Conservation (phyloP, 2,888 invertebrate genomes). For the Aquatica leii region DNA sequence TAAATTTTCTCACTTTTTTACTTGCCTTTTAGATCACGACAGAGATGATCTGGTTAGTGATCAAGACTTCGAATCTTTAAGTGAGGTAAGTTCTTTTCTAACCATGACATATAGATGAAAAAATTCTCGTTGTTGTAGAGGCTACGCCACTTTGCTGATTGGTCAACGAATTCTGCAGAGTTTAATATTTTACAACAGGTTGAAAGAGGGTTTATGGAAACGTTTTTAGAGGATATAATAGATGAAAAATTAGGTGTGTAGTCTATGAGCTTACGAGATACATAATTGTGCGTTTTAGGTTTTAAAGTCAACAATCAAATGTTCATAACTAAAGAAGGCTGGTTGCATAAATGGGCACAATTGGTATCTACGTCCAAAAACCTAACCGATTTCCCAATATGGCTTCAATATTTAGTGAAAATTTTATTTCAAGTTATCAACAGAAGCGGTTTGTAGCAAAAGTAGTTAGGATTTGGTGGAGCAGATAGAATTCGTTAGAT, state of each 20-base stretch:
- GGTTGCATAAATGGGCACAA: conserved; percentile 75
- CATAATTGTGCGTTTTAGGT: conserved; percentile 44
- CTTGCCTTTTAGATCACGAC: conserved; percentile 74
- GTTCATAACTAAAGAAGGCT: conserved; percentile 71
- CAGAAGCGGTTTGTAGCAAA: conserved; percentile 66
- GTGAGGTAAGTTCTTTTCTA: conserved; percentile 63
- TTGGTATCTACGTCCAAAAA: conserved; percentile 63
- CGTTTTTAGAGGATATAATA: conserved; percentile 70
- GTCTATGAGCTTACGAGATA: not conserved
- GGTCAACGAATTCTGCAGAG: conserved; percentile 77
- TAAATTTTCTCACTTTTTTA: conserved; percentile 77
- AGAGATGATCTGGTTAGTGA: conserved; percentile 75
- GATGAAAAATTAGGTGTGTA: conserved; percentile 63
- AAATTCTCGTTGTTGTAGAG: conserved; percentile 59
- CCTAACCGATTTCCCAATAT: conserved; percentile 74
- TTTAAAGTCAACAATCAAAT: conserved; percentile 59
- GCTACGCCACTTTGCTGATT: conserved; percentile 78
- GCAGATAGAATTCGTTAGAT: conserved; percentile 13
- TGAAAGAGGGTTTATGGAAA: conserved; percentile 74
- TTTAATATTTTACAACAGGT: conserved; percentile 76
- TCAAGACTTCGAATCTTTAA: conserved; percentile 74
- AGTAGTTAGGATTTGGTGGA: conserved; percentile 10
- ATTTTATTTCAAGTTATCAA: conserved; percentile 76
- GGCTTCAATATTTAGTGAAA: conserved; percentile 77
- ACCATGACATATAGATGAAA: not conserved